Base-by-base conservation (phyloP, 2,888 invertebrate genomes). In the Drosophila antonietae region DNA sequence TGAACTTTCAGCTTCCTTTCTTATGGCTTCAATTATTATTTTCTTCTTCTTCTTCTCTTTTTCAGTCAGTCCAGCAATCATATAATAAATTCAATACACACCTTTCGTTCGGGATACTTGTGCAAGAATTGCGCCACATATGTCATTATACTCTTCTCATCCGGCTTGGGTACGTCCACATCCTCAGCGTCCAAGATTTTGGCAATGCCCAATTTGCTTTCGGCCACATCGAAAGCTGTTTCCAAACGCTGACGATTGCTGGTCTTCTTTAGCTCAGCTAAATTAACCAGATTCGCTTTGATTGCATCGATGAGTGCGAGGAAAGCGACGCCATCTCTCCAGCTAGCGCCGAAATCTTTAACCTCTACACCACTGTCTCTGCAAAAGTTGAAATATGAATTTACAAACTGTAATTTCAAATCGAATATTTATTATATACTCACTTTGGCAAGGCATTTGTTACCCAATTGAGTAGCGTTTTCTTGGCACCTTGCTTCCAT, bases 111-210 rank as follows among this genome's bases (percentile, higher is more conserved):
- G 53, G 97, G 97, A 93, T 97, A 97, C 93, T 98, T 98, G 93
- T 98, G 98, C 91, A 99, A 94, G 93, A 99, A 99, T 94, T 99
- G 98, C 46, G 99, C 98, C 74, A 99, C 98, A 93, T 99, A 99
- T 37, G 99, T 99, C 98, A 99, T 99, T 88, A 99, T 97, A 74
- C 98, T 98, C 93, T 97, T 97, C 93, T 99, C 99, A 93, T 99
- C 99, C 6, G 99, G 99, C 92, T 97, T 97, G 35, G 97, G 96
- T 33, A 98, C 98, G 92, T 98, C 98, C 58, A 98, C 98, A 93
- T 98, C 98, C 93, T 98, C 98, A 5, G 98, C 97, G 92, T 99
- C 99, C 62, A 99, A 93, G 14, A 99, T 94, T 85, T 97, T 95
- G 28, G 98, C 96, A 88, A 99, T 98, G 69, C 98, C 98, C 44